Percentiles rank a stretch among this genome's conserved stretches.
Evolutionary conservation across 2,797 vertebrate species (phyloP).

Genomic region (Hybognathus amarus): DNA sequence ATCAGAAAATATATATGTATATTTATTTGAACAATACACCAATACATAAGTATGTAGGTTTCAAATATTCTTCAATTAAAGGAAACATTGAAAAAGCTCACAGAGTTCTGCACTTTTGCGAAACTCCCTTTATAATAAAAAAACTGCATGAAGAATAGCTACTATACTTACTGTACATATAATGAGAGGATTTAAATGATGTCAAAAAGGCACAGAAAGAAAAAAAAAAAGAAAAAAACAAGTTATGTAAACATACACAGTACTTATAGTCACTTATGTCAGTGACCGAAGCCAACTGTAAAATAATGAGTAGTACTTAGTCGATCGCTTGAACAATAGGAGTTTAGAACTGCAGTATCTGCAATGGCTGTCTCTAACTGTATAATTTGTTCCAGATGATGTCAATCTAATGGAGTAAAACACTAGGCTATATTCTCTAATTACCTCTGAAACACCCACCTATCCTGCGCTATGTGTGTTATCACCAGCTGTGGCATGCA

Average conservation of each 20-base stretch:
- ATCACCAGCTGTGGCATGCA: background rate
- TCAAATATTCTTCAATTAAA: background rate
- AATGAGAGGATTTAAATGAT: background rate
- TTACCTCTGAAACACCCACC: background rate
- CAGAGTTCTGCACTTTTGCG: background rate
- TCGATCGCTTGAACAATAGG: background rate
- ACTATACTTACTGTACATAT: background rate
- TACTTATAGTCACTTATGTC: background rate
- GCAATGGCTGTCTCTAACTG: background rate
- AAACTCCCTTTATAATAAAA: background rate
- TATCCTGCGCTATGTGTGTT: background rate
- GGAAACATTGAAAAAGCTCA: background rate
- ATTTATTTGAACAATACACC: background rate
- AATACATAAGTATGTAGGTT: background rate
- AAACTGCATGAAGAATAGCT: background rate
- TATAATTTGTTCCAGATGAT: slow-evolving; percentile 16
- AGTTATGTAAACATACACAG: background rate
- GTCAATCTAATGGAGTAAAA: slow-evolving; percentile 9
- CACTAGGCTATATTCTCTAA: background rate
- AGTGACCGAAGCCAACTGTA: background rate
- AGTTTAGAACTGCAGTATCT: slow-evolving; percentile 7
- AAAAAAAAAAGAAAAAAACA: background rate
- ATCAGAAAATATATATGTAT: background rate
- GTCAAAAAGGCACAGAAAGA: background rate
- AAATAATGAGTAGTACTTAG: background rate